Base-by-base conservation (phyloP, 2,888 invertebrate genomes). In the Strigamia transsilvanica region DNA sequence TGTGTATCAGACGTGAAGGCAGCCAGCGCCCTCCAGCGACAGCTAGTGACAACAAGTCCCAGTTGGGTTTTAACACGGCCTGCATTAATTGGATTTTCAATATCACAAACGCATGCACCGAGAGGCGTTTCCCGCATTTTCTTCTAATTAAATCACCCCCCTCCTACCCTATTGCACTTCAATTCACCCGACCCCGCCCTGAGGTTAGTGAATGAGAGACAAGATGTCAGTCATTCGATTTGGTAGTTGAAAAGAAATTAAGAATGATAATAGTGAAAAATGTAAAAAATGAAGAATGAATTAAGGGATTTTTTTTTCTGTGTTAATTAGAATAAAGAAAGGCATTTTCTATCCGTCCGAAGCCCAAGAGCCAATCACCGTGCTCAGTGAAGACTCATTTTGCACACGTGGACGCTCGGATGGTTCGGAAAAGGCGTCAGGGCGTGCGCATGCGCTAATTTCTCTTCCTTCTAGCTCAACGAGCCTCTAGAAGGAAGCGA, bases 81-180 rank as follows among this genome's bases (percentile, higher is more conserved):
- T 73, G 73, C 73, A 73, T 73, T 73, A 73, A 73, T 73, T 73
- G 73, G 73, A 73, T 73, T 73, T 73, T 73, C 73, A 73, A 73
- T 73, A 73, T 73, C 73, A 27, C 73, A 73, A 73, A 73, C 73
- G 73, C 73, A 73, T 73, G 73, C 73, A 73, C 73, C 27, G 73
- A 73, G 32, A 73, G 73, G 73, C 73, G 73, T 73, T 73, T 73
- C 73, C 73, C 73, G 73, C 73, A 73, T 73, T 73, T 73, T 73
- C 73, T 73, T 73, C 73, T 73, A 73, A 73, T 73, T 73, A 73
- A 73, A 73, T 73, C 73, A 73, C 73, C 73, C 13, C 73, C 73
- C 32, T n/a, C 73, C 23, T 27, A 13, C 32, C 27, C 73, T 73
- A 15, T 73, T 73, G 73, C 73, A 73, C 73, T 73, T 73, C 73